A percentile compares a stretch with the other conserved stretches of the same genome.
phyloP scores from a whole-genome alignment of 2,113 vertebrate species.

The Albula goreensis region DNA sequence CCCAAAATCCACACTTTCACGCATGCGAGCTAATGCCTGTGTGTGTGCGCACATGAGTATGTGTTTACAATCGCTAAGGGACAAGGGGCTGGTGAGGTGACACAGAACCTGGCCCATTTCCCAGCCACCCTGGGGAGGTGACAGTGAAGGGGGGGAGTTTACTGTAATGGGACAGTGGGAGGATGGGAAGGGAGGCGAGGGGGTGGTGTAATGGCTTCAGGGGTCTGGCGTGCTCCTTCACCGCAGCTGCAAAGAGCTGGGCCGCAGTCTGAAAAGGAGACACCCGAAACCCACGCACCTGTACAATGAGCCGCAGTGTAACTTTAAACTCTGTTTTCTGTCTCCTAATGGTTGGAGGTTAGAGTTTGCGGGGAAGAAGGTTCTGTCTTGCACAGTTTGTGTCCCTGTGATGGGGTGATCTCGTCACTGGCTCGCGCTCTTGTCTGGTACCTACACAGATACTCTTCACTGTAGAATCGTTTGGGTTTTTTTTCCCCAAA shows the following conservation, averaged over 20 bases:
- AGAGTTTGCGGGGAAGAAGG: background rate
- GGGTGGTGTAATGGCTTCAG: slow-evolving; percentile 45
- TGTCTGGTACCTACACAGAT: background rate
- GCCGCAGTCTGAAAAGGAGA: slow-evolving; percentile 68
- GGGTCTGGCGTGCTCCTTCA: slow-evolving; percentile 60
- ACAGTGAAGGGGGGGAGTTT: background rate
- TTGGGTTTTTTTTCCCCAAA: background rate
- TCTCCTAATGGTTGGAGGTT: slow-evolving; percentile 18
- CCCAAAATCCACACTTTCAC: no score
- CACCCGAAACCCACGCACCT: slow-evolving; percentile 70
- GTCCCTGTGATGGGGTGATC: background rate
- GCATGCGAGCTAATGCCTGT: background rate
- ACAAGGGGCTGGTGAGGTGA: slow-evolving; percentile 2
- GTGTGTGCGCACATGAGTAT: slow-evolving; percentile 33
- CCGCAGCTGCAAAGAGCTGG: slow-evolving; percentile 63
- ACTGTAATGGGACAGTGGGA: background rate
- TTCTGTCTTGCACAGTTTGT: background rate
- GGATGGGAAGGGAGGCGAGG: slow-evolving; percentile 28
- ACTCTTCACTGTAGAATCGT: background rate
- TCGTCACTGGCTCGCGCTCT: background rate
- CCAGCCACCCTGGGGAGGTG: background rate
- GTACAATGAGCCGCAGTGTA: slow-evolving; percentile 75
- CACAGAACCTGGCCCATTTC: slow-evolving; percentile 20
- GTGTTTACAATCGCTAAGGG: slow-evolving; percentile 14
- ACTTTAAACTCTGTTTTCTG: slow-evolving; percentile 65